These are phyloP conservation scores for Caenorhabditis becei DNA, from an alignment of 2,888 invertebrate genomes.

Conservation along the genomic window DNA sequence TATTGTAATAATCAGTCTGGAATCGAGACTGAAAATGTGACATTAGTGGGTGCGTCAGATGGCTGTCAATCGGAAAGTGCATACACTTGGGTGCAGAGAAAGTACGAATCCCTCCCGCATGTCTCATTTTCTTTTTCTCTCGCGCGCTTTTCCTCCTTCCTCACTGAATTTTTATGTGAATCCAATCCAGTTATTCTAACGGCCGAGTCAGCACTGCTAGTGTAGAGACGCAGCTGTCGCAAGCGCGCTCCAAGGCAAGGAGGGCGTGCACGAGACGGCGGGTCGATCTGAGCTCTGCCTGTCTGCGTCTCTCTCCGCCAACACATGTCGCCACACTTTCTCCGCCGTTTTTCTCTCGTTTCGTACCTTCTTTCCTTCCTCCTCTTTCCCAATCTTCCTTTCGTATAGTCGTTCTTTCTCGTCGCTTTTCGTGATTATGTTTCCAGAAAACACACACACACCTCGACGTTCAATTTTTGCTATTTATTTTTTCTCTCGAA, in stretches of 20 bases:
- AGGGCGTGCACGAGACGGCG: slow-evolving; percentile 57
- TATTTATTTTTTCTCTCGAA: not conserved
- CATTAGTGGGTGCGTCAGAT: slow-evolving; percentile 10
- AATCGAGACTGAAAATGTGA: slow-evolving; percentile 4
- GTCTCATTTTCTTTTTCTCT: slow-evolving; percentile 4
- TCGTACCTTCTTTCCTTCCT: slow-evolving; percentile 41
- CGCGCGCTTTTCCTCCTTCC: not conserved
- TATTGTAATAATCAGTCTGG: slow-evolving; percentile 16
- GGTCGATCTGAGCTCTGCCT: slow-evolving; percentile 53
- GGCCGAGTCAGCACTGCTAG: not conserved
- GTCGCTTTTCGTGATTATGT: slow-evolving; percentile 39
- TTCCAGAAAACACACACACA: slow-evolving; percentile 15
- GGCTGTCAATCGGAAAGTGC: slow-evolving; percentile 16
- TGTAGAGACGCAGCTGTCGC: slow-evolving; percentile 19
- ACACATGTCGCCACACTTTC: slow-evolving; percentile 4
- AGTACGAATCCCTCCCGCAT: slow-evolving; percentile 18
- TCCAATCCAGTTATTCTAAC: slow-evolving; percentile 34
- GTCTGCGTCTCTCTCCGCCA: slow-evolving; percentile 34
- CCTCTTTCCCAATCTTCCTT: slow-evolving; percentile 37
- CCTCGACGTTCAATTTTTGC: not conserved
- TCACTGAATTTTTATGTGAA: slow-evolving; percentile 24
- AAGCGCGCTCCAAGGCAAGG: slow-evolving; percentile 49
- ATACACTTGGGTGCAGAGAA: slow-evolving; percentile 16
- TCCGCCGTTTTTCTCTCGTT: slow-evolving; percentile 35
- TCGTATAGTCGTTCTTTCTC: slow-evolving; percentile 60